Conservation (phyloP, 2,797 vertebrate species). For the Buphagus erythrorhynchus region DNA sequence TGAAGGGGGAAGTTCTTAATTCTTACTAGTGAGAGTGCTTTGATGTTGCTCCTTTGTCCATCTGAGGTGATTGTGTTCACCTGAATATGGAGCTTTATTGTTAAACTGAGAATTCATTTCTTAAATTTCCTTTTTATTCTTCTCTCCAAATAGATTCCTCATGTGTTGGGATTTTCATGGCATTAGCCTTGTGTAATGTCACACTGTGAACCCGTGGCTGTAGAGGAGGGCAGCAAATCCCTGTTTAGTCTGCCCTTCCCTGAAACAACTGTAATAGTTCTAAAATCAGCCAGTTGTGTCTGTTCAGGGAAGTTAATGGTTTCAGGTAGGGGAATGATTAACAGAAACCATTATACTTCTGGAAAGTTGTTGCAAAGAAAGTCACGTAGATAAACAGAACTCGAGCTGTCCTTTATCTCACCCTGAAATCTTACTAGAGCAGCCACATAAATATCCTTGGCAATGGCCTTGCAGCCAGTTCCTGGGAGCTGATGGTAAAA, state of each 20-base stretch:
- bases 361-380: background rate
- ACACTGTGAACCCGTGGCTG: rapidly evolving
- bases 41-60: background rate
- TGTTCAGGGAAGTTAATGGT: background rate
- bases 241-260: background rate
- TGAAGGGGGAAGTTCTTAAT: background rate
- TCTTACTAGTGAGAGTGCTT: background rate
- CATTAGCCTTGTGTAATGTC: background rate
- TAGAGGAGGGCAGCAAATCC: background rate
- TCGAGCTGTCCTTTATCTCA: background rate
- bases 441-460: background rate
- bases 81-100: background rate
- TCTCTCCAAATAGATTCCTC: background rate
- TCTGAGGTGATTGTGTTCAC: background rate
- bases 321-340: background rate
- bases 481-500: background rate
- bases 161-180: background rate
- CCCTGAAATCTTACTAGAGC: background rate
- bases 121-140: background rate
- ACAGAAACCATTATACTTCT: background rate
- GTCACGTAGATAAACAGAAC: background rate
- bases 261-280: background rate
- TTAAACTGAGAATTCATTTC: background rate
- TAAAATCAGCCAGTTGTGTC: background rate
- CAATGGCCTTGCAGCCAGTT: background rate